These are phyloP conservation scores for Octonoba sinensis DNA, from an alignment of 2,888 invertebrate genomes.

Conservation along the genomic window DNA sequence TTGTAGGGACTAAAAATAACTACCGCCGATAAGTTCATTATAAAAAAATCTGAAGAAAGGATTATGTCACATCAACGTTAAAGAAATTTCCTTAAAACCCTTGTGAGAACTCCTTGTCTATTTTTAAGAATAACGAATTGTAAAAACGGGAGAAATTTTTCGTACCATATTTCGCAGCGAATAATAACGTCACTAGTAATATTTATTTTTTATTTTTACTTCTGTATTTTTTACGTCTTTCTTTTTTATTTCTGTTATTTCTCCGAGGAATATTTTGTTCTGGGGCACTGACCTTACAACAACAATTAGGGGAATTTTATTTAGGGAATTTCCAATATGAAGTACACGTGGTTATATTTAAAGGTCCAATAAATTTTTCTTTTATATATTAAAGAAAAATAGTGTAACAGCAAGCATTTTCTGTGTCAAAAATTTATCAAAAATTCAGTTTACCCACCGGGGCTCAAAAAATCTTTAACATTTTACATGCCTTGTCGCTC, in stretches of 20 bases:
- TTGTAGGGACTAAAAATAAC: constrained; percentile 19
- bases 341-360: too few relatives aligned
- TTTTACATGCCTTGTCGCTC: too few relatives aligned
- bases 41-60: constrained; percentile 3
- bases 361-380: too few relatives aligned
- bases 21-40: background rate
- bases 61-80: background rate
- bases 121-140: background rate
- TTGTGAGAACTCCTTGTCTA: background rate
- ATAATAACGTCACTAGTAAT: background rate
- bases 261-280: too few relatives aligned
- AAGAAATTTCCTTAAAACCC: background rate
- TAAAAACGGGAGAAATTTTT: background rate
- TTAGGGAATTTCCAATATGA: too few relatives aligned
- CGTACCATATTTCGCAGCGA: background rate
- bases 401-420: too few relatives aligned
- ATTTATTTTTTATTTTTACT: background rate
- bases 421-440: too few relatives aligned
- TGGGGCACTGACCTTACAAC: too few relatives aligned
- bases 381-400: too few relatives aligned
- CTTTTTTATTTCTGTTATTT: background rate
- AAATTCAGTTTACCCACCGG: too few relatives aligned
- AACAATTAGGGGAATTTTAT: too few relatives aligned
- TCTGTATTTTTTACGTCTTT: background rate
- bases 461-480: too few relatives aligned